Base-by-base conservation (phyloP, 1,140 invertebrate species). In the Lysiphlebus fabarum region DNA sequence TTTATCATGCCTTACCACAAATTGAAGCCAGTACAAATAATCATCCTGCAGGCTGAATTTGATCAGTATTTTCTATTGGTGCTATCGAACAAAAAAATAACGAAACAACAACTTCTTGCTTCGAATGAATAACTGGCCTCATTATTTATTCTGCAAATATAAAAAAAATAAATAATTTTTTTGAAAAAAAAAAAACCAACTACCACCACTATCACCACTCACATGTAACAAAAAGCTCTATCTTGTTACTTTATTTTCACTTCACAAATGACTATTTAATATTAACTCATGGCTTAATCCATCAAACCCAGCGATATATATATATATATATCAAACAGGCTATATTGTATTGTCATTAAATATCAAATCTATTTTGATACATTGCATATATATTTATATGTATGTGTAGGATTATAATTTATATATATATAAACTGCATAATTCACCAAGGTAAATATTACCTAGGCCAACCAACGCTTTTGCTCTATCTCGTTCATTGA, bases 221-320 rank as follows among this genome's bases (percentile, higher is more conserved):
- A 44, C 11, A 44, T 10, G 17, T 44, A 55, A 36, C 26, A 55
- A 55, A 44, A 33, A 12, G n/a, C 7, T 12, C 26, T 33, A n/a
- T 53, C 26, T 41, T 42, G 26, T 10, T 10, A 7, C 41, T 8
- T 14, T 17, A 42, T 44, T 43, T 14, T 55, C 17, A 41, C 11
- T 41, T 43, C 12, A 11, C 67, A 69, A 70, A 69, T 72, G 64
- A 63, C 63, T 67, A 70, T 72, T 70, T 72, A 72, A 72, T 70
- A 69, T 69, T 64, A 61, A 60, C 59, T 51, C 42, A 49, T 51
- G 47, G 60, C 64, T 69, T 70, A 69, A 72, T 70, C 67, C 68
- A 70, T 70, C 68, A 47, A 45, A 45, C 0, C 2, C 17, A 26
- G 4, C 17, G 17, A 26, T 26, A 45, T 17, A 45, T 36, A 37